Conservation (phyloP, 1,140 invertebrate genomes). For the Brachionus sp. region DNA sequence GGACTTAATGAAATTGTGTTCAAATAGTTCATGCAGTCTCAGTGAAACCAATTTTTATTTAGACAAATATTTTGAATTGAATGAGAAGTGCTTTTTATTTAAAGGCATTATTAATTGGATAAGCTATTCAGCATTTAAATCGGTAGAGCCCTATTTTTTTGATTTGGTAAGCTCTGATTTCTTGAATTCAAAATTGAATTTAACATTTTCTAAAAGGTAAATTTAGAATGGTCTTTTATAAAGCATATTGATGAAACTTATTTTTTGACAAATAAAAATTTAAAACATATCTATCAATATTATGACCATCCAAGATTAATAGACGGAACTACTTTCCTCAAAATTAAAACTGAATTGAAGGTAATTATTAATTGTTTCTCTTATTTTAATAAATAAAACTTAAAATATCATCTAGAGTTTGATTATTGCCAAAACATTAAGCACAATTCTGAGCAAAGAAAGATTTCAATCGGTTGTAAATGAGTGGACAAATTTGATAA, state of each 20-base stretch:
- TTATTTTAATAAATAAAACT: neutral
- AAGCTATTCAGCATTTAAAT: conserved; percentile 11
- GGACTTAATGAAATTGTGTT: conserved; percentile 7
- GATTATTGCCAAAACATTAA: neutral
- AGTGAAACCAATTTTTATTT: neutral
- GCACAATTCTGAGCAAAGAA: neutral
- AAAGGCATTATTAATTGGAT: conserved; percentile 26
- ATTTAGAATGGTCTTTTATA: conserved; percentile 38
- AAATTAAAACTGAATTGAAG: conserved; percentile 19
- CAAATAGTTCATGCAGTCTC: neutral
- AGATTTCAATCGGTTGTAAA: neutral
- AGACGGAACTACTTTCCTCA: neutral
- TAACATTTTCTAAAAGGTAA: neutral
- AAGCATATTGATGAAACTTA: conserved; percentile 40
- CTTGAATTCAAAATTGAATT: neutral
- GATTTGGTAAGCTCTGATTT: neutral
- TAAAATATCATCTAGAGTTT: neutral
- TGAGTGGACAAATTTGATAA: conserved; percentile 16
- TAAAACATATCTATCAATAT: conserved; percentile 29
- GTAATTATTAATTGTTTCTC: neutral
- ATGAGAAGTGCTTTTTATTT: conserved; percentile 13
- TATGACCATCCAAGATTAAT: conserved; percentile 30
- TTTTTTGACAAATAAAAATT: conserved; percentile 39
- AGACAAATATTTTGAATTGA: neutral
- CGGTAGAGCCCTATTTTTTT: neutral